Evolutionary conservation across 2,888 invertebrate genomes (phyloP), one percentile per base, ranked within the genome.

Genomic region (Thumatha senex): DNA sequence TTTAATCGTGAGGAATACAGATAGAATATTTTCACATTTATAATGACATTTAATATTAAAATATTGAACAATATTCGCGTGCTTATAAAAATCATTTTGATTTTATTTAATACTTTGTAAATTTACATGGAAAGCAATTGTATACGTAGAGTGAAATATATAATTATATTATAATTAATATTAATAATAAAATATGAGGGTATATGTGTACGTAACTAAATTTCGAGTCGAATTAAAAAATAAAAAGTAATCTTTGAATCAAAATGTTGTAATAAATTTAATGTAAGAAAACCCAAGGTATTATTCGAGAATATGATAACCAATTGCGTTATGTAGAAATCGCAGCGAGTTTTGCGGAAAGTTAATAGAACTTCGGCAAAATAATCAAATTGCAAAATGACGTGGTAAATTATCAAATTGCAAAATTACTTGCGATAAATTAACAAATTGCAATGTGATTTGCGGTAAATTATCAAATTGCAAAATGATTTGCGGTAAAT

Each of bases 111-210:
- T n/a, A 14, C 5, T 24, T 24, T n/a, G n/a, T 24, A 24, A 5
- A 24, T 24, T 24, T 24, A 24, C 18, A 24, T 4, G 18, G 5
- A 48, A 61, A 24, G 60, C 64, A 65, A 56, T 55, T 57, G 64
- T 65, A 65, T 65, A 65, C 65, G 65, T 65, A 65, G 65, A 58
- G 0, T 48, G 36, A 48, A 40, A 40, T 48, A 44, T 52, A 52
- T 52, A 31, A 47, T 38, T 52, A 48, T 31, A 15, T 36, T 41
- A 46, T 49, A 40, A 11, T 31, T 35, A 29, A 33, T 41, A 45
- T 14, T 51, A 51, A 42, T 42, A 46, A 54, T 49, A 51, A 13
- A 57, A 61, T 51, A 66, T 66, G 65, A 65, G 65, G 65, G 65
- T 65, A 63, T 57, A 57, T 51, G 51, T 40, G 54, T 61, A 65